Evolutionary conservation across 2,797 vertebrate species (phyloP), one percentile per base, ranked within the genome.

Genomic region (Pantherophis vulpinus): DNA sequence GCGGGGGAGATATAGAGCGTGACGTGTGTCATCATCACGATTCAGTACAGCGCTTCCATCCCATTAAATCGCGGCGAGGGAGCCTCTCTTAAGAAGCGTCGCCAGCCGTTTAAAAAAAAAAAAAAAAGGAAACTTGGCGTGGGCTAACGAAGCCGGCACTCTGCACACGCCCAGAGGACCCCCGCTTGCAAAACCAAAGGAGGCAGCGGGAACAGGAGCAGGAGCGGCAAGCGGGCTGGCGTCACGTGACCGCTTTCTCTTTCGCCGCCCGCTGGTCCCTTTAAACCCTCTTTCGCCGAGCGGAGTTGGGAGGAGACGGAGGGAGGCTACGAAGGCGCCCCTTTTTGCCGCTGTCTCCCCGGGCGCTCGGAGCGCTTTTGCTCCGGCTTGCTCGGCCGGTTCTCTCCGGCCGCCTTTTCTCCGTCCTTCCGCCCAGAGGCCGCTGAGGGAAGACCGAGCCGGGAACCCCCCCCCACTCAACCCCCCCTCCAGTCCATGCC

Each of bases 401-500:
- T 32, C 47, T n/a, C 13, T 55, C 54, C 27, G 29, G 54, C 87
- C 56, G 51, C 87, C 18, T 59, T 23, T 37, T 58, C 37, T 59
- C n/a, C n/a, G 37, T 27, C 88, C 25, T 60, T 42, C 58, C 32
- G 18, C 16, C 16, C 51, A 5, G 86, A 29, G 47, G 83, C 86
- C 25, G 51, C 51, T 55, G 27, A n/a, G 27, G 92, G 56, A 70
- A 83, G 88, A 58, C 86, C 91, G 87, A 61, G 88, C 93, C 4
- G 87, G 93, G 93, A 91, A 14, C 2, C 25, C 2, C 13, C 25
- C 25, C 12, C 25, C 51, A 5, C 42, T 5, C 42, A 0, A 3
- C 37, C 3, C 42, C 42, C 25, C 5, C 10, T 1, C 51, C 27
- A 9, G 12, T 32, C 94, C 93, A 94, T 95, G 96, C 92, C 89